These are phyloP conservation scores for Bombus vancouverensis DNA, from an alignment of 1,140 invertebrate genomes.

Conservation along the genomic window DNA sequence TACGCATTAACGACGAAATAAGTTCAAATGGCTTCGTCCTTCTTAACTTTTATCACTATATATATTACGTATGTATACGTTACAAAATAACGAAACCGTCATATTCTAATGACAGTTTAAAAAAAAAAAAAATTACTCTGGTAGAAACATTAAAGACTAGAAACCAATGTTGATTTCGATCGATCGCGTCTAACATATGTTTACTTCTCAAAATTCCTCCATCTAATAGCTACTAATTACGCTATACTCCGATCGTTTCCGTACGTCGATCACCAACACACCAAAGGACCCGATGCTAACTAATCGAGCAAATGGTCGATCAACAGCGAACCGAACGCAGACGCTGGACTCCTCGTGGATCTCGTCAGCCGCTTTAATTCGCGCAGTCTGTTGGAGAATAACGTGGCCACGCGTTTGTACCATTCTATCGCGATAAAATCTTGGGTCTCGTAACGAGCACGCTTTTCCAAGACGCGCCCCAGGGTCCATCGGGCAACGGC, in stretches of 20 bases:
- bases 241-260: not conserved
- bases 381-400: not conserved
- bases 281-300: not conserved
- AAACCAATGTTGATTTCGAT: not conserved
- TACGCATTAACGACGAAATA: too few relatives aligned
- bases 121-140: too few relatives aligned
- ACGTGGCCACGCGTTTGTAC: not conserved
- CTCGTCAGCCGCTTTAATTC: not conserved
- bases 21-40: too few relatives aligned
- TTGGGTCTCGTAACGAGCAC: too few relatives aligned
- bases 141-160: not conserved
- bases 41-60: too few relatives aligned
- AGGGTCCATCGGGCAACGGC: too few relatives aligned
- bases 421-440: not conserved
- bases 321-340: not conserved
- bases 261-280: not conserved
- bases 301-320: not conserved
- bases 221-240: not conserved
- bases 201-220: not conserved
- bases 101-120: accelerated
- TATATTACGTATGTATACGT: too few relatives aligned
- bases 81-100: not conserved
- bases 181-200: not conserved
- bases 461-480: not conserved
- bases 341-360: not conserved